A percentile compares a stretch with the other conserved stretches of the same genome.
These are phyloP conservation scores for Lucinisca nassula DNA, from an alignment of 2,888 invertebrate species.

Conservation along the genomic window DNA sequence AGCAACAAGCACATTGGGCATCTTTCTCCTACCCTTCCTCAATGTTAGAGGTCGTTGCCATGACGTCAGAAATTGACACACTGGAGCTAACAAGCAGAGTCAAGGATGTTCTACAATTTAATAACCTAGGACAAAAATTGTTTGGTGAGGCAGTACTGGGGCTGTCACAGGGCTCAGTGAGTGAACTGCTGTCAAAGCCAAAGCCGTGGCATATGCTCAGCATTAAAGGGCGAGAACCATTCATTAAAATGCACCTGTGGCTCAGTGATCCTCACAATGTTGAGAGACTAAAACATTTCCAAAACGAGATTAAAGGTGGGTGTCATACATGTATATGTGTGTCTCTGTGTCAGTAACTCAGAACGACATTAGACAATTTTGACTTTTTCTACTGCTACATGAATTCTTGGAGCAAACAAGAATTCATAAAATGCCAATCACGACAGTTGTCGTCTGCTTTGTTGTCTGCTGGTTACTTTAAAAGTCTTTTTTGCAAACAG, in stretches of 20 bases:
- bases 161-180: slow-evolving; percentile 97
- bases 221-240: slow-evolving; percentile 96
- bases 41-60: slow-evolving; percentile 98
- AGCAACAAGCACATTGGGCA: slow-evolving; percentile 89
- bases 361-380: too few relatives aligned
- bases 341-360: not conserved
- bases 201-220: slow-evolving; percentile 99
- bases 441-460: too few relatives aligned
- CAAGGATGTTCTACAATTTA: slow-evolving; percentile 98
- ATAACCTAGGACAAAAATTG: slow-evolving; percentile 98
- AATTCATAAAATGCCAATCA: too few relatives aligned
- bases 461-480: too few relatives aligned
- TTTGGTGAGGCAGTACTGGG: slow-evolving; percentile 99
- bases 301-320: slow-evolving; percentile 87
- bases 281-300: slow-evolving; percentile 93
- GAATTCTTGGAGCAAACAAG: too few relatives aligned
- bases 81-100: slow-evolving; percentile 98
- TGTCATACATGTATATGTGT: not conserved
- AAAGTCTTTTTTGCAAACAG: too few relatives aligned
- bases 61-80: slow-evolving; percentile 98
- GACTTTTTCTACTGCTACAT: too few relatives aligned
- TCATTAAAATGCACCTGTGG: slow-evolving; percentile 94
- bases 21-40: slow-evolving; percentile 93
- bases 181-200: slow-evolving; percentile 98
- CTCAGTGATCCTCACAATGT: slow-evolving; percentile 98